A percentile compares a stretch with the other conserved stretches of the same genome.
Conservation (phyloP, 2,888 invertebrate genomes). For the Beris chalybata region DNA sequence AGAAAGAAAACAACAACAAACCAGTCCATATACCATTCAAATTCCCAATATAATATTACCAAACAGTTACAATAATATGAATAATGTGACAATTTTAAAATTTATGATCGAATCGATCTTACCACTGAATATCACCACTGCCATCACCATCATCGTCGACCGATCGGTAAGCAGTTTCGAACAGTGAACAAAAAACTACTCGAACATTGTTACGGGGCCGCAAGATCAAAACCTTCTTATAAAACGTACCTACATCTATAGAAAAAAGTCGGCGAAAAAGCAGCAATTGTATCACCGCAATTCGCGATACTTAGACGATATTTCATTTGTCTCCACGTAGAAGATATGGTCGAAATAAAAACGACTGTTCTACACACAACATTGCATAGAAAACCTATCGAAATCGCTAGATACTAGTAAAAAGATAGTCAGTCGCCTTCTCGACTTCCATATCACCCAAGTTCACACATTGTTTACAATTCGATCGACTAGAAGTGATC, state of each 20-base stretch:
- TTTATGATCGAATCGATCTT: conserved; percentile 46
- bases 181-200: conserved; percentile 14
- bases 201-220: conserved; percentile 11
- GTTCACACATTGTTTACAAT: conserved; percentile 44
- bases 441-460: conserved; percentile 41
- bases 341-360: too few relatives aligned
- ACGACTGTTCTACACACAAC: not conserved
- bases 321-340: conserved; percentile 29
- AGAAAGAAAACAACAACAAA: too few relatives aligned
- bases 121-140: conserved; percentile 20
- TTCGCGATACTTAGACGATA: conserved; percentile 26
- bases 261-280: conserved; percentile 1
- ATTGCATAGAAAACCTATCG: not conserved
- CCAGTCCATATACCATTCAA: not conserved
- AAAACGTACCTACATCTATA: not conserved
- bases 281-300: conserved; percentile 27
- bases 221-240: conserved; percentile 15
- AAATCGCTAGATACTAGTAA: not conserved
- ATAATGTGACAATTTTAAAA: conserved; percentile 56
- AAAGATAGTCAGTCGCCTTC: not conserved
- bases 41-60: conserved; percentile 2
- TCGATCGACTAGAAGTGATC: conserved; percentile 11
- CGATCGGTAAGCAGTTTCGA: not conserved
- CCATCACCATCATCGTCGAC: not conserved
- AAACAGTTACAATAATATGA: conserved; percentile 47